Evolutionary conservation across 2,797 vertebrate species (phyloP).

Genomic region (Labroides dimidiatus): DNA sequence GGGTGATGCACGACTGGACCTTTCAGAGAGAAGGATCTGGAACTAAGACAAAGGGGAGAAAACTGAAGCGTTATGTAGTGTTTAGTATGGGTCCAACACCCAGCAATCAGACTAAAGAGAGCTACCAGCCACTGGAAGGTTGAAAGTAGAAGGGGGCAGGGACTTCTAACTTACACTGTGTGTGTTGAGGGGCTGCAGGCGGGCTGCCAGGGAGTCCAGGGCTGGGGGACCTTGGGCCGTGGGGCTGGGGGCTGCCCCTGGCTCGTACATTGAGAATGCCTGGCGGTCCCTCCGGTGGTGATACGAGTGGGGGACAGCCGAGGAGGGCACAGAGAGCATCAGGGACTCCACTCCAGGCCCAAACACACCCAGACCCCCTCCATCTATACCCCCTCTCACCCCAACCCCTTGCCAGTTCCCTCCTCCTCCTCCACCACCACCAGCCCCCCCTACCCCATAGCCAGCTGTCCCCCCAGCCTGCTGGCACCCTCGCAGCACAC

Average conservation of each 20-base stretch:
- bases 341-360: conserved; percentile 67
- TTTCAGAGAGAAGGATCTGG: conserved; percentile 63
- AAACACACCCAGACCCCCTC: conserved; percentile 66
- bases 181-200: conserved; percentile 92
- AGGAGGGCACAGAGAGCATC: conserved; percentile 65
- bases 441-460: conserved; percentile 75
- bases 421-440: conserved; percentile 72
- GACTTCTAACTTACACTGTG: conserved; percentile 88
- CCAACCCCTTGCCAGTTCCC: conserved; percentile 71
- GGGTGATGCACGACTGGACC: conserved; percentile 45
- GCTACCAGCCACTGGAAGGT: conserved; percentile 52
- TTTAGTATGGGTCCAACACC: conserved; percentile 40
- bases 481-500: conserved; percentile 91
- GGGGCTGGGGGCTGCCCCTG: conserved; percentile 87
- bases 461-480: conserved; percentile 84
- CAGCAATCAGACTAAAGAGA: conserved; percentile 44
- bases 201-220: conserved; percentile 89
- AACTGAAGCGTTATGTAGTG: conserved; percentile 32
- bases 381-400: conserved; percentile 73
- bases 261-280: conserved; percentile 98
- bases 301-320: conserved; percentile 65
- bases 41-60: conserved; percentile 49
- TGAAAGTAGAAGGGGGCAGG: conserved; percentile 32
- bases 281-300: conserved; percentile 91
- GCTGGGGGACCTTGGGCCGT: conserved; percentile 89